Evolutionary conservation across 2,113 vertebrate species (phyloP).

Genomic region (Nyctereutes procyonoides): DNA sequence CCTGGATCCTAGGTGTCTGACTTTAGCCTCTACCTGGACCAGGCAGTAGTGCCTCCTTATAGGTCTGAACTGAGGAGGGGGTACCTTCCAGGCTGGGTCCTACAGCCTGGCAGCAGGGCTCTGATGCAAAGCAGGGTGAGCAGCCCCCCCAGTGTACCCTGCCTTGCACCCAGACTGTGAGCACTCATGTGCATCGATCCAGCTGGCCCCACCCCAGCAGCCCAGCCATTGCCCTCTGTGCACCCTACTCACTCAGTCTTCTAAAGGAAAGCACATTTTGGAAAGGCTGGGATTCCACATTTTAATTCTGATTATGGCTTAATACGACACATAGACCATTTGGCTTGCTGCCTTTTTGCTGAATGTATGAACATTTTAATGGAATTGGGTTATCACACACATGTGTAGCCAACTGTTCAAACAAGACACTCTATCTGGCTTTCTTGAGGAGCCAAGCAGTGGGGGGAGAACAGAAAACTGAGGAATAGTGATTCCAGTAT

Average conservation of each 20-base stretch:
- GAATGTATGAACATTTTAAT: constrained; percentile 42
- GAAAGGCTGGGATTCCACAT: constrained; percentile 29
- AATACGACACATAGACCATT: not conserved
- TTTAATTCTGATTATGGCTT: constrained; percentile 19
- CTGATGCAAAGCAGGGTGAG: not conserved
- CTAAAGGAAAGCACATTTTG: not conserved
- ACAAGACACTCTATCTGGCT: constrained; percentile 65
- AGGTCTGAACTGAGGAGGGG: not conserved
- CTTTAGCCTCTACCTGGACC: not conserved
- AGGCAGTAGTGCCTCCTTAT: not conserved
- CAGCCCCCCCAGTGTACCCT: too few relatives aligned
- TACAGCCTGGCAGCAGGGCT: not conserved
- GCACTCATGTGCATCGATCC: not conserved
- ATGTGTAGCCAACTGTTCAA: constrained; percentile 75
- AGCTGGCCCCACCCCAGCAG: not conserved
- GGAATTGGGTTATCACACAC: constrained; percentile 41
- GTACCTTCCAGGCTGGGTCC: not conserved
- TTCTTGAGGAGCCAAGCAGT: constrained; percentile 1
- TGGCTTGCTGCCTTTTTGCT: constrained; percentile 29
- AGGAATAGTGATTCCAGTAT: not conserved
- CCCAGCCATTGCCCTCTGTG: rapidly evolving
- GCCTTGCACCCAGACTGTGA: not conserved
- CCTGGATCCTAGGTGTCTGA: not conserved
- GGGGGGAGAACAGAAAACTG: not conserved
- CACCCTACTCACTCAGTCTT: not conserved